Conservation (phyloP, 2,797 vertebrate genomes). For the Merluccius polli region DNA sequence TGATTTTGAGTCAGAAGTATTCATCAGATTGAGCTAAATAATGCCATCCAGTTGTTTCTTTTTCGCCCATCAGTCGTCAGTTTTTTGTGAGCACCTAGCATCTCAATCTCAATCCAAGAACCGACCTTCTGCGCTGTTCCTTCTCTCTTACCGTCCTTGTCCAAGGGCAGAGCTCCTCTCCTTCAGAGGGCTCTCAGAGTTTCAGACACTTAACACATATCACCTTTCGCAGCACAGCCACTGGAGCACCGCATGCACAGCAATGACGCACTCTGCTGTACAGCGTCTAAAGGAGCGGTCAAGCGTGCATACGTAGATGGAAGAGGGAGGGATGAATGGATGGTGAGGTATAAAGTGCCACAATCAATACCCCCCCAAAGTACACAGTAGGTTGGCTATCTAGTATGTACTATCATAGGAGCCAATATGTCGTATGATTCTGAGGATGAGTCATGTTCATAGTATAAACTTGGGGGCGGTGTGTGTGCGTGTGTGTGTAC, state of each 20-base stretch:
- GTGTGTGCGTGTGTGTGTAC: background rate
- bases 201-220: background rate
- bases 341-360: constrained; percentile 18
- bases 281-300: background rate
- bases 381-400: background rate
- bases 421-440: background rate
- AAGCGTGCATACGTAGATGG: background rate
- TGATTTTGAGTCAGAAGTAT: background rate
- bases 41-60: background rate
- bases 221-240: background rate
- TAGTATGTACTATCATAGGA: background rate
- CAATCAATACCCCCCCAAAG: constrained; percentile 31
- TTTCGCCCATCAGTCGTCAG: background rate
- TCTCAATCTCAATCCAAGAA: background rate
- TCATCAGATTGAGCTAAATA: background rate
- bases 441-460: background rate
- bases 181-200: background rate
- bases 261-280: background rate
- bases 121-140: background rate
- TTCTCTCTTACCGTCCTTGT: background rate
- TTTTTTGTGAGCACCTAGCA: background rate
- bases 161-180: background rate
- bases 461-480: background rate
- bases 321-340: background rate
- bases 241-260: background rate